Evolutionary conservation across 2,888 invertebrate species (phyloP), one percentile per base, ranked within the genome.

Genomic region (Rotaria macrura): DNA sequence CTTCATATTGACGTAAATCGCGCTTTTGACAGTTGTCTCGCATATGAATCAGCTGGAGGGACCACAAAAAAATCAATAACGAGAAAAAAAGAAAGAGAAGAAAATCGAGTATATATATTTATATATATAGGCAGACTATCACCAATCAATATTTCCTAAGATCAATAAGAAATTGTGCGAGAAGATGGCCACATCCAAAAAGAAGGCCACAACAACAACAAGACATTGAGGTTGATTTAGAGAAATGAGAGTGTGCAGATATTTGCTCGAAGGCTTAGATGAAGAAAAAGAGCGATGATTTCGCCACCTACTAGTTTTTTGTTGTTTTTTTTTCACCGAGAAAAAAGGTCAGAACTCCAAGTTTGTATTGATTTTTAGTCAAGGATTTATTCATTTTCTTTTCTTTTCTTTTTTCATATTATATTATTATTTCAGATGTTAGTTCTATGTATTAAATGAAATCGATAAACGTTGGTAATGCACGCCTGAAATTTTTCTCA

Each of bases 401-500:
- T 38, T 34, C 25, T 2, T 54, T 23, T n/a, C n/a, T n/a, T n/a
- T n/a, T n/a, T n/a, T n/a, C n/a, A n/a, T n/a, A n/a, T n/a, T n/a
- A n/a, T 54, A 25, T 7, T 54, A 54, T 54, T 54, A 54, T 65
- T 65, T 65, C 20, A 65, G 65, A 65, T 65, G 17, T 34, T 65
- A 65, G 34, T 65, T 34, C 20, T 65, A 34, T 29, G 17, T 65
- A 20, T 38, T 14, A 65, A 20, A 65, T 65, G 20, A 20, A 34
- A 65, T 65, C 65, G 29, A 34, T 65, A 65, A 79, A 43, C 79
- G 79, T 79, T 79, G 79, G 79, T 43, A 79, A 79, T 79, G 79
- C 23, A 79, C 79, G 79, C 79, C 79, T 79, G 79, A 79, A 79
- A 79, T 43, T 79, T 79, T 79, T 79, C 79, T 79, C 79, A 79